Conservation (phyloP, 2,888 invertebrate species). For the Chironomus tentans region DNA sequence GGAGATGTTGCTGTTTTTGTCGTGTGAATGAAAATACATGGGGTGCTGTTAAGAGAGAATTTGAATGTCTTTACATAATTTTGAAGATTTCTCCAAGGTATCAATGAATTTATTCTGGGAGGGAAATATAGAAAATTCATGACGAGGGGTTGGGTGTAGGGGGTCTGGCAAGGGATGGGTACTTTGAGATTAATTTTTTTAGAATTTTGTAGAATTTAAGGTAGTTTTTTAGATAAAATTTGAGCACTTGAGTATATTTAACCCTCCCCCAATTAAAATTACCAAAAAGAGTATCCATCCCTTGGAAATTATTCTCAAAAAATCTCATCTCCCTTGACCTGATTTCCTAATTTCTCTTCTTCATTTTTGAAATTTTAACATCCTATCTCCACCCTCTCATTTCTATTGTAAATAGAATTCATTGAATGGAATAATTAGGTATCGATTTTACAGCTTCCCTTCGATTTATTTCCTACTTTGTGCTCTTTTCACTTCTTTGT, state of each 20-base stretch:
- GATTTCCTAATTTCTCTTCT: background rate
- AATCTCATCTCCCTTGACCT: background rate
- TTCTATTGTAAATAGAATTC: background rate
- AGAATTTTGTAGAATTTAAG: too few relatives aligned
- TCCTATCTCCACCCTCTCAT: background rate
- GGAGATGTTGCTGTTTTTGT: background rate
- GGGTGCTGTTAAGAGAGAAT: background rate
- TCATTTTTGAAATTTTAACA: background rate
- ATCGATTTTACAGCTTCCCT: conserved; percentile 15
- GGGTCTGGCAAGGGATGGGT: too few relatives aligned
- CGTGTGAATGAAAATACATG: background rate
- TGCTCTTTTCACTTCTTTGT: background rate
- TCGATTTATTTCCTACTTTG: background rate
- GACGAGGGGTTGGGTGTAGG: too few relatives aligned
- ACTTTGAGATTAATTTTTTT: too few relatives aligned
- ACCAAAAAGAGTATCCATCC: too few relatives aligned
- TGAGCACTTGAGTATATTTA: too few relatives aligned
- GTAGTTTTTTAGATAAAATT: too few relatives aligned
- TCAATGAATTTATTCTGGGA: background rate
- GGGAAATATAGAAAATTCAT: too few relatives aligned
- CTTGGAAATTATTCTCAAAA: background rate
- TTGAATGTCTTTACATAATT: background rate
- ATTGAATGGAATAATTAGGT: conserved; percentile 21
- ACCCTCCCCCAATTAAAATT: too few relatives aligned
- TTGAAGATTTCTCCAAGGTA: background rate